Percentiles rank a stretch among this genome's conserved stretches.
phyloP scores from a whole-genome alignment of 2,113 vertebrate species.

The Corvus hawaiiensis region DNA sequence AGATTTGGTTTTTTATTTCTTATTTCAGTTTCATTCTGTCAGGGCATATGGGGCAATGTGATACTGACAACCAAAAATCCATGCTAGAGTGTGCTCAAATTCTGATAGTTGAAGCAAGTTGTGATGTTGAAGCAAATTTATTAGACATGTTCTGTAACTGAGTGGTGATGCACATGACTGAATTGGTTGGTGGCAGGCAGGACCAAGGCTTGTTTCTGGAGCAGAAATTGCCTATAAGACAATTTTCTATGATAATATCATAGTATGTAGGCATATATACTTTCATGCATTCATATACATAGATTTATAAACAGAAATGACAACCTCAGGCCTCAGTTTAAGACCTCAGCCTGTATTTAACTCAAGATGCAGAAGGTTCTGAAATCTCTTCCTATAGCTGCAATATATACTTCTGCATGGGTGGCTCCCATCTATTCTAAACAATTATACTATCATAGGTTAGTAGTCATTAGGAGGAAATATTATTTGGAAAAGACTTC shows the following conservation, averaged over 20 bases:
- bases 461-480: neutral
- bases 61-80: neutral
- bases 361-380: neutral
- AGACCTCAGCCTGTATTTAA: neutral
- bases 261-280: neutral
- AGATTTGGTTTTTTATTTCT: neutral
- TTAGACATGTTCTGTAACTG: neutral
- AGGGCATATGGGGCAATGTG: neutral
- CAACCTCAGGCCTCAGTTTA: neutral
- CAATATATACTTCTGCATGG: neutral
- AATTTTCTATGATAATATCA: neutral
- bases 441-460: neutral
- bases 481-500: neutral
- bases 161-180: neutral
- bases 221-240: neutral
- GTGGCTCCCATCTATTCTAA: neutral
- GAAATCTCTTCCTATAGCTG: neutral
- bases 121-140: neutral
- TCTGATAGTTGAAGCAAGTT: neutral
- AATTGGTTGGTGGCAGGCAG: fast-evolving
- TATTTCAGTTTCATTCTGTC: neutral
- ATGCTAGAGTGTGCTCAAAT: neutral
- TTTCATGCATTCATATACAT: neutral
- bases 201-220: neutral
- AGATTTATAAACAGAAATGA: neutral